Evolutionary conservation across 2,888 invertebrate species (phyloP).

Genomic region (Panorpa germanica): DNA sequence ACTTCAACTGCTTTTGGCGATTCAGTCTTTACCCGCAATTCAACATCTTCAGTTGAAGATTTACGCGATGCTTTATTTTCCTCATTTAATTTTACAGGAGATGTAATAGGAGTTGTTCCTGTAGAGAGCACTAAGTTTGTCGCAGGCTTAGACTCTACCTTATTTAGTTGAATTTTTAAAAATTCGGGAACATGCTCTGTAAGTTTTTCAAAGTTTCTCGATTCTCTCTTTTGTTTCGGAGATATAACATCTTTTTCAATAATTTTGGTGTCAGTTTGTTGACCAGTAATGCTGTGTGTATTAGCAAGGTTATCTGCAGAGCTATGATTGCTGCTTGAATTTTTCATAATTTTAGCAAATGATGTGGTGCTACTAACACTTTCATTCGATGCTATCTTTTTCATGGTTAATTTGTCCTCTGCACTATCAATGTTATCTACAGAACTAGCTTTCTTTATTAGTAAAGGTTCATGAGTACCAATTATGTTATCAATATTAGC

Average conservation of each 20-base stretch:
- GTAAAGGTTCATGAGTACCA: slow-evolving; percentile 30
- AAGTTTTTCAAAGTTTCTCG: slow-evolving; percentile 20
- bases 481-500: slow-evolving; percentile 34
- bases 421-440: slow-evolving; percentile 38
- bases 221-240: slow-evolving; percentile 22
- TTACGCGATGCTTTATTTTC: slow-evolving; percentile 18
- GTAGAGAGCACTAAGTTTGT: slow-evolving; percentile 42
- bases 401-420: slow-evolving; percentile 28
- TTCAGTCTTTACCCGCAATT: no score
- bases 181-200: slow-evolving; percentile 38
- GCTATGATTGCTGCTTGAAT: no score
- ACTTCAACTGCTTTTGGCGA: no score
- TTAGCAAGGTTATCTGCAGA: no score
- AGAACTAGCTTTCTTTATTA: slow-evolving; percentile 32
- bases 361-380: no score
- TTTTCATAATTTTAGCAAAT: no score
- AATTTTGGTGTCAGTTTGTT: slow-evolving; percentile 10
- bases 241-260: no score
- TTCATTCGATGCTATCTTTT: slow-evolving; percentile 31
- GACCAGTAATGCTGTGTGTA: no score
- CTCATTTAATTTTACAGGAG: slow-evolving; percentile 10
- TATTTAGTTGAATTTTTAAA: slow-evolving; percentile 48
- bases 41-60: slow-evolving; percentile 26
- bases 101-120: slow-evolving; percentile 28
- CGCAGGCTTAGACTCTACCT: slow-evolving; percentile 40